Evolutionary conservation across 1,140 invertebrate species (phyloP).

Genomic region (Acromyrmex heyeri): DNA sequence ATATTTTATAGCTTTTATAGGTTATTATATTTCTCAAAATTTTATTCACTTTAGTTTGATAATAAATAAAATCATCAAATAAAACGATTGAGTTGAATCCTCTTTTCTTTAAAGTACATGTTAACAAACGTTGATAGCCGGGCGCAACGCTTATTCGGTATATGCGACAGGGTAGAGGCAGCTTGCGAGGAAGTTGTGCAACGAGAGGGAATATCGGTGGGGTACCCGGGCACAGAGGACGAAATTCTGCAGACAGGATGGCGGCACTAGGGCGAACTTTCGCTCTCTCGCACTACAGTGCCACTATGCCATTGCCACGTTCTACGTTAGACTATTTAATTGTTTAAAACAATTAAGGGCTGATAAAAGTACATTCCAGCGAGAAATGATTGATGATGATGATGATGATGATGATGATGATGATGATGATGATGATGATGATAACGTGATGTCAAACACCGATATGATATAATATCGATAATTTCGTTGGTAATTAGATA

Average conservation of each 20-base stretch:
- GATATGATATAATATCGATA: no score
- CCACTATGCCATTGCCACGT: slow-evolving; percentile 79
- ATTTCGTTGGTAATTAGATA: no score
- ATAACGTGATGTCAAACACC: no score
- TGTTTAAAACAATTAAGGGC: slow-evolving; percentile 1
- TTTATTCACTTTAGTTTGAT: background rate
- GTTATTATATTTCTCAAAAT: background rate
- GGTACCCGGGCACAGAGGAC: slow-evolving; percentile 64
- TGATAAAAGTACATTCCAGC: background rate
- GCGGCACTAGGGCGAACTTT: slow-evolving; percentile 87
- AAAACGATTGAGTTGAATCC: background rate
- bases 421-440: no score
- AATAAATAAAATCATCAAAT: slow-evolving; percentile 6
- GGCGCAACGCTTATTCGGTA: slow-evolving; percentile 34
- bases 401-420: no score
- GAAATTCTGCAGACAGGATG: slow-evolving; percentile 82
- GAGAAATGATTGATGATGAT: no score
- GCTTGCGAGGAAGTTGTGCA: slow-evolving; percentile 55
- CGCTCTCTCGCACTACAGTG: slow-evolving; percentile 82
- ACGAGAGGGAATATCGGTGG: slow-evolving; percentile 64
- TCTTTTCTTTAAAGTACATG: background rate
- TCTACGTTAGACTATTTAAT: slow-evolving; percentile 32
- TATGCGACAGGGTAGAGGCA: slow-evolving; percentile 23
- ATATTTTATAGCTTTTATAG: background rate
- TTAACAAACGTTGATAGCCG: background rate